Percentiles rank a stretch among this genome's conserved stretches.
These are phyloP conservation scores for Montipora efflorescens DNA, from an alignment of 64 coral and sea anemone genomes.

Conservation along the genomic window DNA sequence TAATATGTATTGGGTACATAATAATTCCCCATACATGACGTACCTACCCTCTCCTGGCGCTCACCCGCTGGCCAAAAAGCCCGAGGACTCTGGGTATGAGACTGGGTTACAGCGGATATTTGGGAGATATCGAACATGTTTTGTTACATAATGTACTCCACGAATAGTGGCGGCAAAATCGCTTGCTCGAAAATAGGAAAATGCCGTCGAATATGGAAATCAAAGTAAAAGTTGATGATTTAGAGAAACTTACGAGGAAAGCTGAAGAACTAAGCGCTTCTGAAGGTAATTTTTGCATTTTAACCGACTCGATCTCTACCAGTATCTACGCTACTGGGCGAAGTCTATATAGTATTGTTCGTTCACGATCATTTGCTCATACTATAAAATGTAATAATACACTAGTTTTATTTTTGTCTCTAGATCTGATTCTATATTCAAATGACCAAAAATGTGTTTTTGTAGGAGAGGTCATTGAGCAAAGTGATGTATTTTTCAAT, in stretches of 20 bases:
- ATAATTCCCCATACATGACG: no score
- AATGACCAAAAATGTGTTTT: neutral
- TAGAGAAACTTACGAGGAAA: constrained; percentile 59
- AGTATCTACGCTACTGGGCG: neutral
- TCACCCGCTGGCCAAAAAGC: no score
- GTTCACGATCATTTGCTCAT: no score
- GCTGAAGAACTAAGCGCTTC: constrained; percentile 76
- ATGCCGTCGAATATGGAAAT: constrained; percentile 90
- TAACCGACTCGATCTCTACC: neutral
- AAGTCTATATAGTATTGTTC: neutral
- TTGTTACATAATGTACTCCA: neutral
- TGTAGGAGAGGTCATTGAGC: constrained; percentile 76
- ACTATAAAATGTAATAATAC: no score
- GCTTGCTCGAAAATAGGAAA: no score
- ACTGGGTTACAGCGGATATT: no score
- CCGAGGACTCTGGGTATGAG: no score
- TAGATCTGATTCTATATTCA: neutral
- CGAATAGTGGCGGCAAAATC: neutral
- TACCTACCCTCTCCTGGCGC: no score
- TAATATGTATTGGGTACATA: no score
- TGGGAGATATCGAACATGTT: no score
- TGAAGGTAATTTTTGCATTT: constrained; percentile 47
- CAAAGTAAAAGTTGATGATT: constrained; percentile 80
- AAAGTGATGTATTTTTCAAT: constrained; percentile 86
- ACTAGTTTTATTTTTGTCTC: no score